A percentile compares a stretch with the other conserved stretches of the same genome.
phyloP scores from a whole-genome alignment of 92 coral and sea anemone genomes.

The Bergia puertoricense region DNA sequence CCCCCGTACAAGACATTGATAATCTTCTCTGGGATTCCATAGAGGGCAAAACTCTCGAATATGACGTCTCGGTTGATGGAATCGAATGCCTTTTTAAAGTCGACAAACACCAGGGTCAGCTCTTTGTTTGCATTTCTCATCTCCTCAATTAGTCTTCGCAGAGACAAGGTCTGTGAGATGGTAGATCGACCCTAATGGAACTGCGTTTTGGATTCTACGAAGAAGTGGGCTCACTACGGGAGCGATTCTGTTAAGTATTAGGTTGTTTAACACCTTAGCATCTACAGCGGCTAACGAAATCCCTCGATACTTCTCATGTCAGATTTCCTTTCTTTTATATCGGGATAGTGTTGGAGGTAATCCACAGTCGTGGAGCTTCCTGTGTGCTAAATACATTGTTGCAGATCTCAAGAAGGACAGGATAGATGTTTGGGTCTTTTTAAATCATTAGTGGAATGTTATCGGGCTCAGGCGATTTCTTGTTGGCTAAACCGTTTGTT shows the following conservation, averaged over 20 bases:
- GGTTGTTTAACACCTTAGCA: conserved; percentile 23
- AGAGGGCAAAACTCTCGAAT: too few relatives aligned
- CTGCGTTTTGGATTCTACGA: too few relatives aligned
- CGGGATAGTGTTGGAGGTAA: not conserved
- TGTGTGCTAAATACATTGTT: not conserved
- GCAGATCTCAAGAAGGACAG: conserved; percentile 21
- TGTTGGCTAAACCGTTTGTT: not conserved
- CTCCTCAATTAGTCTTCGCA: too few relatives aligned
- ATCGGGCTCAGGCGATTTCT: conserved; percentile 31
- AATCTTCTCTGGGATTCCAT: too few relatives aligned
- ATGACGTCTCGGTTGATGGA: too few relatives aligned
- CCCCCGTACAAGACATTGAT: too few relatives aligned
- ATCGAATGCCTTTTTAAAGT: too few relatives aligned
- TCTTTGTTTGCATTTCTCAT: too few relatives aligned
- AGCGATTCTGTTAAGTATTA: conserved; percentile 10
- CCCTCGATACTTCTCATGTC: conserved; percentile 14
- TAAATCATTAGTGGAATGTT: conserved; percentile 39
- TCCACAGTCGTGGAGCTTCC: not conserved
- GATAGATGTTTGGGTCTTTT: conserved; percentile 12
- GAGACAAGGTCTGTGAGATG: too few relatives aligned
- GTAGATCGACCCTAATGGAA: too few relatives aligned
- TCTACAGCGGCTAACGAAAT: conserved; percentile 16
- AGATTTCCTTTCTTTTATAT: conserved; percentile 39
- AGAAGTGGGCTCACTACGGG: not conserved
- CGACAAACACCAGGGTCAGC: too few relatives aligned